Percentiles rank a stretch among this genome's conserved stretches.
Evolutionary conservation across 2,113 vertebrate species (phyloP).

Genomic region (Crypturellus undulatus): DNA sequence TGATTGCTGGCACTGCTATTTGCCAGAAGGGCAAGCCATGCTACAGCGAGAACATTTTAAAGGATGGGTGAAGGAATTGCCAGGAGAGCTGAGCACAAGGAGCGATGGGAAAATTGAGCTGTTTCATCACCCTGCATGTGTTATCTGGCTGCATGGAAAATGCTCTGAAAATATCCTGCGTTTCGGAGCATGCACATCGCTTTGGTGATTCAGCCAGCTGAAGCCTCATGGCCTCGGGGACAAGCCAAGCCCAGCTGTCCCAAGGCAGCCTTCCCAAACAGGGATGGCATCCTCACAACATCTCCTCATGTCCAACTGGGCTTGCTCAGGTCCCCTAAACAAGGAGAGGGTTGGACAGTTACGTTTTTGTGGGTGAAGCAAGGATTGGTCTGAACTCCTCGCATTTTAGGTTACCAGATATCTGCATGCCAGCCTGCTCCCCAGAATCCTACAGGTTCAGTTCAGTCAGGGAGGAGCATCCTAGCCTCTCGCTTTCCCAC

Average conservation of each 20-base stretch:
- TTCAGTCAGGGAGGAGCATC: background rate
- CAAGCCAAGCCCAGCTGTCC: background rate
- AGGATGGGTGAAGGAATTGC: background rate
- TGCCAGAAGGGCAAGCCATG: background rate
- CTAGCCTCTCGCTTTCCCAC: background rate
- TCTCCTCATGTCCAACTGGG: background rate
- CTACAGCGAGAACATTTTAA: background rate
- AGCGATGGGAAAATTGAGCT: background rate
- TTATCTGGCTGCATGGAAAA: slow-evolving; percentile 13
- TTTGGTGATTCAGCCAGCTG: background rate
- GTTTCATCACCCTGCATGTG: slow-evolving; percentile 9
- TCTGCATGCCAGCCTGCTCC: background rate
- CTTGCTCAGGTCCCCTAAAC: background rate
- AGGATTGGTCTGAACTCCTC: background rate
- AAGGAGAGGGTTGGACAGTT: fast-evolving
- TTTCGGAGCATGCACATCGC: background rate
- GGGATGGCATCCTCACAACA: background rate
- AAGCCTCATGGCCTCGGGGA: background rate
- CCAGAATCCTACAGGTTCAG: background rate
- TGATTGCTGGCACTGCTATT: background rate
- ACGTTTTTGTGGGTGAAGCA: background rate
- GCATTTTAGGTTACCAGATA: background rate
- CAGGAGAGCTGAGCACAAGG: background rate
- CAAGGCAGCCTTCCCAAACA: background rate
- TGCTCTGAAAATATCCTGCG: slow-evolving; percentile 3